Evolutionary conservation across 2,888 invertebrate species (phyloP), one percentile per base, ranked within the genome.

Genomic region (Parochlus steinenii): DNA sequence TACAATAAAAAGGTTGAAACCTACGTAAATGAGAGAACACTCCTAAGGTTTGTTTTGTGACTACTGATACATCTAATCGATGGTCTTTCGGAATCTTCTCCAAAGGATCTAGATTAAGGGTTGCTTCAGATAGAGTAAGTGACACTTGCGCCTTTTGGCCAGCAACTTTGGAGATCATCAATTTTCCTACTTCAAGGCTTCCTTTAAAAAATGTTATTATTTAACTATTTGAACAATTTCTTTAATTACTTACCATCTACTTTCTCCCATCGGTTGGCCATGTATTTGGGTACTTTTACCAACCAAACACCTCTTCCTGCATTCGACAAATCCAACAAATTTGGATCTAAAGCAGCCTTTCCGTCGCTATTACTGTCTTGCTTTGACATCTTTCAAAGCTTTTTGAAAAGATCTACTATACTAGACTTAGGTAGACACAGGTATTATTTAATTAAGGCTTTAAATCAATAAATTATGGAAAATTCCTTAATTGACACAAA

Each of bases 221-320:
- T 12, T 3, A n/a, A 30, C n/a, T 8, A 17, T 19, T 15, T 5
- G 18, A 34, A 19, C 7, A 14, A 19, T 11, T 26, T 17, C 8
- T 29, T 14, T 14, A 29, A 33, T 25, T 33, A 25, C 27, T n/a
- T 26, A 26, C 14, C 8, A 6, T 36, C 15, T 30, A 29, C 55
- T 54, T 83, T 86, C 52, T 87, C 83, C 95, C 95, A 95, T 64
- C 82, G 78, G 48, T 83, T 85, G 5, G 92, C 85, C 46, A 95
- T 78, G 56, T 95, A 95, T 62, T 95, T 95, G 2, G 95, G 95
- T 7, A 81, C 80, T 63, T 95, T 95, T 0, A 95, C 95, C 6
- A 95, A 67, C 95, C 95, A 95, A 8, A 95, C 87, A 40, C 92
- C 92, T 48, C 92, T 69, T 12, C 79, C 78, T 12, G 86, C 80